Evolutionary conservation across 1,140 invertebrate genomes (phyloP).

Genomic region (Eueides isabella): DNA sequence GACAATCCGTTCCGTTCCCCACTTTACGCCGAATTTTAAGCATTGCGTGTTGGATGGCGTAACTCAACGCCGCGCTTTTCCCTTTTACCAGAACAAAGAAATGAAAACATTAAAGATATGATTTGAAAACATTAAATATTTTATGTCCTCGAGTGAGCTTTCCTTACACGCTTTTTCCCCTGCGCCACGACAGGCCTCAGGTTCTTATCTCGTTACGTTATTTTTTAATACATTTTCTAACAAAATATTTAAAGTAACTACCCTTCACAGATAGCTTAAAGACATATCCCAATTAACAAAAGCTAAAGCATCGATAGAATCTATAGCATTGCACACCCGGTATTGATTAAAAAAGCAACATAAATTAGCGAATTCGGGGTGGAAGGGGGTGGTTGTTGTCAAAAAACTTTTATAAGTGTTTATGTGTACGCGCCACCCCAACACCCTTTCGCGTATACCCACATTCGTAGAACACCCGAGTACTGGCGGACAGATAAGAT

Average conservation of each 20-base stretch:
- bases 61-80: no score
- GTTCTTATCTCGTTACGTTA: no score
- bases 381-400: conserved; percentile 70
- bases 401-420: conserved; percentile 82
- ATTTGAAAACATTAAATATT: no score
- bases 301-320: conserved; percentile 56
- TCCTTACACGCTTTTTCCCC: neutral
- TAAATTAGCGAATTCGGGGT: conserved; percentile 79
- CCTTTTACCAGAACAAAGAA: no score
- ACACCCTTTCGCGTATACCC: conserved; percentile 79
- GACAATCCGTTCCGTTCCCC: no score
- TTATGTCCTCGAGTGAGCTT: no score
- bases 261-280: neutral
- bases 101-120: no score
- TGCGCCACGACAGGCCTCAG: no score
- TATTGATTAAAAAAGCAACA: conserved; percentile 83
- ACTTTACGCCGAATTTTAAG: no score
- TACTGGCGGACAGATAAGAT: conserved; percentile 47
- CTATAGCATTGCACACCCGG: conserved; percentile 60
- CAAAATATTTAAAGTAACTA: neutral
- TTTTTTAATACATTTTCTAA: no score
- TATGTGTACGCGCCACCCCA: conserved; percentile 73
- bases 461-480: conserved; percentile 72
- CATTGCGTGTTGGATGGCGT: no score
- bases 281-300: neutral